These are phyloP conservation scores for Drosophila imparisetae DNA, from an alignment of 2,888 invertebrate species.

Conservation along the genomic window DNA sequence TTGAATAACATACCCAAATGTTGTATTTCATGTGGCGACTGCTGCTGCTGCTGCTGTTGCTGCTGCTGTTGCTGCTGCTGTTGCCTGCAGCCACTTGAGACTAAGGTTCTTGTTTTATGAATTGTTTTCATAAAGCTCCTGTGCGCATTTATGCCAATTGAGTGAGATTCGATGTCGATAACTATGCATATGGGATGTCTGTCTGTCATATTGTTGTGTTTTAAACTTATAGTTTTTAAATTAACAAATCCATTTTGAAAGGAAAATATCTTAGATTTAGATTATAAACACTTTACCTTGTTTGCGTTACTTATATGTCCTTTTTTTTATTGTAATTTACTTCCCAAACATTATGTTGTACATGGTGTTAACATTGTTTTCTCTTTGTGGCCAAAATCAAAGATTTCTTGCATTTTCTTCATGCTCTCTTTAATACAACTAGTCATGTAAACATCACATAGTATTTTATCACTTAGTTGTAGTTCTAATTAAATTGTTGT, in stretches of 20 bases:
- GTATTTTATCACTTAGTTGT: neutral
- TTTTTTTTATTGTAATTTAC: neutral
- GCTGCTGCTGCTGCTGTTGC: constrained; percentile 5
- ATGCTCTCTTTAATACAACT: neutral
- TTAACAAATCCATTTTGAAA: neutral
- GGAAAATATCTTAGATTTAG: neutral
- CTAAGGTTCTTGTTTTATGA: constrained; percentile 19
- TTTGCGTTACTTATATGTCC: no score
- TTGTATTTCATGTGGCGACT: constrained; percentile 38
- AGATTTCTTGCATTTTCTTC: neutral
- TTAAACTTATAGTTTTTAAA: neutral
- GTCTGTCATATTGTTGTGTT: neutral
- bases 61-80: neutral
- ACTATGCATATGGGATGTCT: constrained; percentile 1
- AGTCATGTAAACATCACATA: no score
- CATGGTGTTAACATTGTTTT: neutral
- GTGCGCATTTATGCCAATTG: constrained; percentile 14
- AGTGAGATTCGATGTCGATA: constrained; percentile 7
- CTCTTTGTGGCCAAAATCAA: neutral
- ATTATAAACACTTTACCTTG: neutral
- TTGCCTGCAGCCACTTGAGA: constrained; percentile 37
- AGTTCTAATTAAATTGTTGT: neutral
- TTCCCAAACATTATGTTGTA: neutral
- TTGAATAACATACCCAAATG: constrained; percentile 14
- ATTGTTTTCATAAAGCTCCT: constrained; percentile 9